Evolutionary conservation across 2,113 vertebrate species (phyloP).

Genomic region (Corythaeola cristata): DNA sequence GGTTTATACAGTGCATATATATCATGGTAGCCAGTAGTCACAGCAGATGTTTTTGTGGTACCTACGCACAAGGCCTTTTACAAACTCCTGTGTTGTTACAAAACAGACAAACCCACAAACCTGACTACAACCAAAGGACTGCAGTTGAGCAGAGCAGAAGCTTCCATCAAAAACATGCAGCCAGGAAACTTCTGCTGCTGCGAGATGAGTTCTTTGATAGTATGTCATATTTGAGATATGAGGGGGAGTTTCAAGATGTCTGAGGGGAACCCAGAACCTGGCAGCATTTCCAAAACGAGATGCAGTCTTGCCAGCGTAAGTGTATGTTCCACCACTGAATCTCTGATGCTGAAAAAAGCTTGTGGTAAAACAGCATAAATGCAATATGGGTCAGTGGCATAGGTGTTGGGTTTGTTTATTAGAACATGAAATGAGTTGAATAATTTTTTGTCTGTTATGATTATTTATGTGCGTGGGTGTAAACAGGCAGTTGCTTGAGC

Average conservation of each 20-base stretch:
- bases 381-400: neutral
- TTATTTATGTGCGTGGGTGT: neutral
- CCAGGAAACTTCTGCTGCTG: neutral
- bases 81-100: neutral
- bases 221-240: neutral
- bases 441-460: neutral
- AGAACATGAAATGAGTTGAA: neutral
- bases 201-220: neutral
- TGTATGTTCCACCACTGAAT: neutral
- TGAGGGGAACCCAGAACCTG: neutral
- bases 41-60: neutral
- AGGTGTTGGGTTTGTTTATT: neutral
- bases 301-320: neutral
- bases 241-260: neutral
- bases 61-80: neutral
- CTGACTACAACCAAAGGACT: neutral
- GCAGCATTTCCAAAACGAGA: neutral
- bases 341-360: neutral
- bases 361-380: neutral
- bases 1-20: neutral
- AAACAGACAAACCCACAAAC: neutral
- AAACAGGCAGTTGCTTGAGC: neutral
- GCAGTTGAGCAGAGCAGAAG: neutral
- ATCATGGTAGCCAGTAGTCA: neutral
- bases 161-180: neutral